phyloP scores from a whole-genome alignment of 30 jellyfish, hydroid and myxozoan genomes.

The Aurelia sp. region DNA sequence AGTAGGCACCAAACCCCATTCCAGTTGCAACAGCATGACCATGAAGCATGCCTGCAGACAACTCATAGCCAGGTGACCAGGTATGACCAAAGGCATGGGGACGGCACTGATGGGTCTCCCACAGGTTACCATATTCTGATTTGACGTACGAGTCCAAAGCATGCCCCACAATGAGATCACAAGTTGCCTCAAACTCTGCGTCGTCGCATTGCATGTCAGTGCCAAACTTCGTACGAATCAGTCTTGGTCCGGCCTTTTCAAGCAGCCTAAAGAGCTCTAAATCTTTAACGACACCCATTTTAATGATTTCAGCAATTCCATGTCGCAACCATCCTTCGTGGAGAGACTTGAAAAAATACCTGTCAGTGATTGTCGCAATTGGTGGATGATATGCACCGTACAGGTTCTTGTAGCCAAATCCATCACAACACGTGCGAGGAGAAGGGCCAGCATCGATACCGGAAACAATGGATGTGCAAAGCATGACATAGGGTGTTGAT shows the following conservation, averaged over 20 bases:
- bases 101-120: conserved; percentile 76
- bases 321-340: conserved; percentile 70
- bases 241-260: conserved; percentile 60
- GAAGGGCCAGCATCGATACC: conserved; percentile 79
- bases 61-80: conserved; percentile 76
- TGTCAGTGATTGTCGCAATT: conserved; percentile 54
- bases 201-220: conserved; percentile 41
- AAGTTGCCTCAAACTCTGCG: conserved; percentile 40
- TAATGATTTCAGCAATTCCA: conserved; percentile 69
- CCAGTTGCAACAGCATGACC: conserved; percentile 74
- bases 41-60: conserved; percentile 67
- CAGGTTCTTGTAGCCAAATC: conserved; percentile 66
- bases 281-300: conserved; percentile 67
- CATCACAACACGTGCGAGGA: conserved; percentile 70
- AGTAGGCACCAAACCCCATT: conserved; percentile 70
- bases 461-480: conserved; percentile 62
- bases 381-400: conserved; percentile 79
- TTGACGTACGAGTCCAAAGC: conserved; percentile 59
- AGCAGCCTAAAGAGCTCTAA: conserved; percentile 30
- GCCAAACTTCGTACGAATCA: conserved; percentile 66
- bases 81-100: conserved; percentile 78
- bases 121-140: conserved; percentile 63
- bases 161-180: conserved; percentile 61
- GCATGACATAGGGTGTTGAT: conserved; percentile 72
- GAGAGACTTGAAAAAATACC: conserved; percentile 45